Percentiles rank a stretch among this genome's conserved stretches.
Conservation (phyloP, 2,113 vertebrate genomes). For the Oplegnathus fasciatus region DNA sequence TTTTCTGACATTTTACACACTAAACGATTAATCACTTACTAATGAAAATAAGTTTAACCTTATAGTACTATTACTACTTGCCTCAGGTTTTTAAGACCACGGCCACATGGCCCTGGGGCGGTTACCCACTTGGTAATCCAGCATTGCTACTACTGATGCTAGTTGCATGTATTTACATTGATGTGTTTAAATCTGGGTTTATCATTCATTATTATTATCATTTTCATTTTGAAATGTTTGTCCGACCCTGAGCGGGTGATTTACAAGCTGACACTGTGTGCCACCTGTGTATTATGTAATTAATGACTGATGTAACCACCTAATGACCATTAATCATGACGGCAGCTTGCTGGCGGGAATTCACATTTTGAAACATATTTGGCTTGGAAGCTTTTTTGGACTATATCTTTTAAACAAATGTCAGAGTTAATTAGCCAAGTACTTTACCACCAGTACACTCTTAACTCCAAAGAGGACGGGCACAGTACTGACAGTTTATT, state of each 20-base stretch:
- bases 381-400: background rate
- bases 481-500: background rate
- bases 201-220: no score
- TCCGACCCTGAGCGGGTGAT: background rate
- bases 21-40: background rate
- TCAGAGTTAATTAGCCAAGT: background rate
- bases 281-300: background rate
- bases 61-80: background rate
- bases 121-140: background rate
- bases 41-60: background rate
- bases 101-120: background rate
- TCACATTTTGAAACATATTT: background rate
- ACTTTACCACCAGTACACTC: background rate
- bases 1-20: background rate
- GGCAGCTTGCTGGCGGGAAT: background rate
- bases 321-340: background rate
- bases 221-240: background rate
- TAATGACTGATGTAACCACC: background rate
- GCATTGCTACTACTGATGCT: background rate
- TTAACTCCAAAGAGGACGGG: background rate
- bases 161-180: slow-evolving; percentile 4
- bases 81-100: background rate
- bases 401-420: background rate
- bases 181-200: background rate
- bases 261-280: no score